Conservation (phyloP, 2,797 vertebrate species). For the Gephyroberyx darwinii region DNA sequence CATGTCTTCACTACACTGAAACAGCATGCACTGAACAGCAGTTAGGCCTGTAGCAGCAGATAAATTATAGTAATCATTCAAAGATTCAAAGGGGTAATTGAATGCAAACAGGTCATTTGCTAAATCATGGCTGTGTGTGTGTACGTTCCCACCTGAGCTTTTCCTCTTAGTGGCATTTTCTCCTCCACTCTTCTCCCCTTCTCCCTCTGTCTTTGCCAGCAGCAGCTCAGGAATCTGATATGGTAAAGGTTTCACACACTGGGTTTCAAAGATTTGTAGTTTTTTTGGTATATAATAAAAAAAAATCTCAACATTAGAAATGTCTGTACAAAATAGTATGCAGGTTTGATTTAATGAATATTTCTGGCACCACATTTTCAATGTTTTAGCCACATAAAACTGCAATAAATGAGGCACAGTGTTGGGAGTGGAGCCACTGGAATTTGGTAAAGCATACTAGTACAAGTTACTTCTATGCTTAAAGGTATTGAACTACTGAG, state of each 20-base stretch:
- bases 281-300: not conserved
- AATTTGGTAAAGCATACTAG: no score
- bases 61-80: not conserved
- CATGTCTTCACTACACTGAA: no score
- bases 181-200: conserved; percentile 71
- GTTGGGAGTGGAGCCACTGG: no score
- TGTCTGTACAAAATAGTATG: no score
- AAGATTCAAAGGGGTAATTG: not conserved
- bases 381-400: no score
- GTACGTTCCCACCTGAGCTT: conserved; percentile 78
- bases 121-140: not conserved
- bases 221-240: conserved; percentile 93
- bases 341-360: no score
- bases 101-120: not conserved
- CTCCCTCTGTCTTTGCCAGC: conserved; percentile 77
- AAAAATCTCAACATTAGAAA: not conserved
- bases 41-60: not conserved
- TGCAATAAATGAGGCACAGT: no score
- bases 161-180: conserved; percentile 78
- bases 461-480: no score
- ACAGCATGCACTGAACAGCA: not conserved
- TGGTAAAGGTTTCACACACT: conserved; percentile 22
- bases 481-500: no score
- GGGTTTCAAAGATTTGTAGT: conserved; percentile 6
- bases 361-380: no score